Conservation (phyloP, 2,113 vertebrate genomes). For the Notothenia rossii region DNA sequence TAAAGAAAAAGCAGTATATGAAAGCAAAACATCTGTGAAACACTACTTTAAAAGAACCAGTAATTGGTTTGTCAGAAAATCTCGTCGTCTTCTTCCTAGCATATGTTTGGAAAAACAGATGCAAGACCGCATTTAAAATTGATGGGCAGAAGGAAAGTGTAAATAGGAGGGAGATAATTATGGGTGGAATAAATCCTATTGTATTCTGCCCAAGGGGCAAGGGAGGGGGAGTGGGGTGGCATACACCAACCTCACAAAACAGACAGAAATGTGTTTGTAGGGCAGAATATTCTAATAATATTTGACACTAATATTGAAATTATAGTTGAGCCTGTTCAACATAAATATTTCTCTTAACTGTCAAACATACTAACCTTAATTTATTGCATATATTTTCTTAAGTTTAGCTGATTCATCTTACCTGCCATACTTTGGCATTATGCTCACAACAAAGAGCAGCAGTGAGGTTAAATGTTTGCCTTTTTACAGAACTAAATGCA, state of each 20-base stretch:
- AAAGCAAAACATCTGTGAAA: conserved; percentile 30
- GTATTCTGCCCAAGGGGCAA: conserved; percentile 37
- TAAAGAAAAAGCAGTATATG: conserved; percentile 32
- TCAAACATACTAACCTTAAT: not conserved
- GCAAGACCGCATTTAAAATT: conserved; percentile 46
- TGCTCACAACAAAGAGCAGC: not conserved
- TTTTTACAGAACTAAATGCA: not conserved
- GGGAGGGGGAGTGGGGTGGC: conserved; percentile 26
- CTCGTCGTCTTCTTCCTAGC: conserved; percentile 34
- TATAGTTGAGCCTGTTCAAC: not conserved
- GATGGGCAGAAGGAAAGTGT: conserved; percentile 64
- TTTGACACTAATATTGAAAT: not conserved
- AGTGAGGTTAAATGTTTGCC: not conserved
- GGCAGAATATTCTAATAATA: not conserved
- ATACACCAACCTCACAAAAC: conserved; percentile 2
- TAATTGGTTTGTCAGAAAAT: conserved; percentile 40
- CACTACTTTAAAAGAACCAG: conserved; percentile 17
- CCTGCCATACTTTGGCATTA: not conserved
- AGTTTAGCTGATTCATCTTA: too few species aligned
- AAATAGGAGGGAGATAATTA: conserved; percentile 66
- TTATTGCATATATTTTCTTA: not conserved
- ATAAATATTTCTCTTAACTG: not conserved
- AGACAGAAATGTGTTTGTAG: not conserved
- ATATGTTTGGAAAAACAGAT: conserved; percentile 55
- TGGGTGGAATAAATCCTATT: conserved; percentile 72